These are phyloP conservation scores for Mus pahari DNA, from an alignment of 2,113 vertebrate genomes.

Conservation along the genomic window DNA sequence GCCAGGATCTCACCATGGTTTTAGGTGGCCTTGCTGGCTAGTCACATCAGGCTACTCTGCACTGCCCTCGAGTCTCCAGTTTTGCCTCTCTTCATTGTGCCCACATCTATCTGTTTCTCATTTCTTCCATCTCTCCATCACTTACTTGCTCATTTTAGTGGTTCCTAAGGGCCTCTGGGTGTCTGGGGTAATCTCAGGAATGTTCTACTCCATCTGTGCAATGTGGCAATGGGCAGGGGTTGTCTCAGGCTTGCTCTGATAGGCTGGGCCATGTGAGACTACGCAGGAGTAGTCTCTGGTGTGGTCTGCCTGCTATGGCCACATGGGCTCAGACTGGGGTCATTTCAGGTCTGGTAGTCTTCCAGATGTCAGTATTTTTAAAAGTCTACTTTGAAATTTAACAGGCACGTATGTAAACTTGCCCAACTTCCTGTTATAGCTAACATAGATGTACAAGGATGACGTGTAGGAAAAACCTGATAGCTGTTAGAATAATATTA, in stretches of 20 bases:
- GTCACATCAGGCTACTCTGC: too few species aligned
- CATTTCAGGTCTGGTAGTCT: background rate
- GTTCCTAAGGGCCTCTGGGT: too few species aligned
- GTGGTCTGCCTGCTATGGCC: background rate
- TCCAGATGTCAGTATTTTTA: background rate
- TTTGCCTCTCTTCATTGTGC: too few species aligned
- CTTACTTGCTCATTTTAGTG: too few species aligned
- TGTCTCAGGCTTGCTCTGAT: background rate
- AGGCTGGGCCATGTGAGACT: background rate
- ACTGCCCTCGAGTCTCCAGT: too few species aligned
- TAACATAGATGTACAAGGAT: background rate
- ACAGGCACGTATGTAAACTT: background rate
- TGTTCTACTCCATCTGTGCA: background rate
- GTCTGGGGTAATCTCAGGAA: too few species aligned
- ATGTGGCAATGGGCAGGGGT: background rate
- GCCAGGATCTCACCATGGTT: too few species aligned
- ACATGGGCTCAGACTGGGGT: background rate
- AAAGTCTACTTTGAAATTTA: background rate
- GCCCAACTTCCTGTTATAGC: background rate
- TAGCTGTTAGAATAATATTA: background rate
- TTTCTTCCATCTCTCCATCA: too few species aligned
- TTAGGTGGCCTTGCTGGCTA: too few species aligned
- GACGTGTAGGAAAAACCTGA: background rate
- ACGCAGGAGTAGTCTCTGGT: background rate
- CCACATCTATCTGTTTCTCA: too few species aligned